phyloP scores from a whole-genome alignment of 2,888 invertebrate genomes.

The Nipponacmea schrenckii region DNA sequence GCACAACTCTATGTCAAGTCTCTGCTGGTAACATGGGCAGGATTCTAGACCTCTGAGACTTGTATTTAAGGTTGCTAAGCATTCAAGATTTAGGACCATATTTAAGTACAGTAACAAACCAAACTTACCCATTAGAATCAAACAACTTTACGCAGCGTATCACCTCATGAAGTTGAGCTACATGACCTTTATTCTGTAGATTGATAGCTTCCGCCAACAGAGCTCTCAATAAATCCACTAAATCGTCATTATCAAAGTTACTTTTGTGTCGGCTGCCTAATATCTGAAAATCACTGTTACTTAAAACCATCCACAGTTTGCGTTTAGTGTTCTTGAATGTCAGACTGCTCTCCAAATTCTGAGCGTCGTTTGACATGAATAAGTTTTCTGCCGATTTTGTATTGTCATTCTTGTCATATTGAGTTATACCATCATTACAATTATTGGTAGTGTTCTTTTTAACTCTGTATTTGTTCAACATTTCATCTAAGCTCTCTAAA shows the following conservation, averaged over 20 bases:
- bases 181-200: constrained; percentile 80
- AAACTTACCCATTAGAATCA: constrained; percentile 73
- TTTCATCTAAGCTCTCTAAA: constrained; percentile 87
- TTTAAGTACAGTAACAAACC: background rate
- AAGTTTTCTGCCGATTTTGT: no score
- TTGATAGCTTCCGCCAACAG: constrained; percentile 86
- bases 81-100: no score
- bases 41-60: no score
- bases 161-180: constrained; percentile 85
- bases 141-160: constrained; percentile 81
- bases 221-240: constrained; percentile 62
- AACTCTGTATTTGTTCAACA: constrained; percentile 90
- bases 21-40: no score
- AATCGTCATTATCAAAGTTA: constrained; percentile 46
- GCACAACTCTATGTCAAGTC: no score
- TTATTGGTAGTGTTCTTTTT: constrained; percentile 38
- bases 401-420: no score
- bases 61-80: no score
- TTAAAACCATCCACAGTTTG: constrained; percentile 89
- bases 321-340: constrained; percentile 82
- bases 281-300: constrained; percentile 78
- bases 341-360: constrained; percentile 72
- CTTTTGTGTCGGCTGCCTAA: constrained; percentile 32
- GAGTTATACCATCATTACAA: no score
- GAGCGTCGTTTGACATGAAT: constrained; percentile 66